Evolutionary conservation across 1,140 invertebrate genomes (phyloP), one percentile per base, ranked within the genome.

Genomic region (Apis cerana): DNA sequence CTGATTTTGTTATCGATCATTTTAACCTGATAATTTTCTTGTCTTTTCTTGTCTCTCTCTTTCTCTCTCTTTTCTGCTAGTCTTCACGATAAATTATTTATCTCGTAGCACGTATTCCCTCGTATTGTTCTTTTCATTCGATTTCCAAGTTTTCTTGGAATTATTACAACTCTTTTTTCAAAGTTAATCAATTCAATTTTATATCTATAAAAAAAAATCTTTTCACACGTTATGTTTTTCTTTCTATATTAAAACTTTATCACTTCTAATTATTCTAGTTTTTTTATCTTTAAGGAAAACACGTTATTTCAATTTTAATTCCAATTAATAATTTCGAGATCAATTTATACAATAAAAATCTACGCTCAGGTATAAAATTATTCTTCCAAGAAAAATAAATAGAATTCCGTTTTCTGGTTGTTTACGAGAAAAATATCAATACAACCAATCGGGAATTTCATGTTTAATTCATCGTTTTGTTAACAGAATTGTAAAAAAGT

Each of bases 1-100:
- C n/a, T 65, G 74, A 64, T 76, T 52, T 76, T 54, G 23, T 52
- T 64, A 52, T 64, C 48, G 48, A 52, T 64, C 33, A 59, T 64
- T 64, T 65, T 52, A 27, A 65, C 19, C 33, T 11, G 7, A 59
- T 17, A 23, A 62, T n/a, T 23, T n/a, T 2, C 13, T 11, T 3
- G 2, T 3, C n/a, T n/a, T n/a, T n/a, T n/a, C n/a, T n/a, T 19
- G 13, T 23, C 23, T 1, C 23, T 27, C 23, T 23, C 61, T 15
- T 23, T 62, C 13, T n/a, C 12, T 33, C 33, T 43, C n/a, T n/a
- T n/a, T 5, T 43, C 33, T 7, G 33, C 33, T 15, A 7, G 7
- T 21, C 48, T 27, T 33, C 1, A 8, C 13, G 56, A 74, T 74
- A 74, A 58, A 74, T 58, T 74, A 58, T 58, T 43, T 43, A 58